Percentiles rank a stretch among this genome's conserved stretches.
phyloP scores from a whole-genome alignment of 37 sponge, comb jelly and placozoan species.

The Chondrosia reniformis region DNA sequence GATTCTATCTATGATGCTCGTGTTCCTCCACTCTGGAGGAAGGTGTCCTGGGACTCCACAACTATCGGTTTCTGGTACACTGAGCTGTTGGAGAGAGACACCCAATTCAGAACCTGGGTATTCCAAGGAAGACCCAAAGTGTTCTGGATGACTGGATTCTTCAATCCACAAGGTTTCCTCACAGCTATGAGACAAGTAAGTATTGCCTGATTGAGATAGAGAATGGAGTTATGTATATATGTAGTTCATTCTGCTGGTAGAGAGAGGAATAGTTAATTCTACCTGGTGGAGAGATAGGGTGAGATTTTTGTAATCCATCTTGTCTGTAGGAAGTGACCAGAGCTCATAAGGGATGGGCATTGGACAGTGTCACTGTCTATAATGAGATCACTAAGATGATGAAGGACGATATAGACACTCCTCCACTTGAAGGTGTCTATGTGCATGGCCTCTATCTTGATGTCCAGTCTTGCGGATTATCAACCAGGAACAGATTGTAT shows the following conservation, averaged over 20 bases:
- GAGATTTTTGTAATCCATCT: neutral
- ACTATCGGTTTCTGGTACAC: slow-evolving; percentile 99
- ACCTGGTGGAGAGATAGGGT: too few species aligned
- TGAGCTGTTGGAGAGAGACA: slow-evolving; percentile 93
- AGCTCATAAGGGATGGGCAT: slow-evolving; percentile 99
- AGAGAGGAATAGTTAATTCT: neutral
- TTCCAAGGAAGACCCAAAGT: slow-evolving; percentile 87
- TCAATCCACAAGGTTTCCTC: slow-evolving; percentile 99
- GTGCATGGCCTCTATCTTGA: slow-evolving; percentile 93
- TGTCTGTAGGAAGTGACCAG: slow-evolving; percentile 66
- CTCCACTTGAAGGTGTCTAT: slow-evolving; percentile 95
- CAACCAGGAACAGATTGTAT: neutral
- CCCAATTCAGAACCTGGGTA: slow-evolving; percentile 93
- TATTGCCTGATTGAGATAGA: neutral
- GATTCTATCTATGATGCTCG: slow-evolving; percentile 98
- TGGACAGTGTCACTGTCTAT: slow-evolving; percentile 90
- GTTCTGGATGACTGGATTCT: slow-evolving; percentile 99
- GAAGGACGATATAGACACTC: slow-evolving; percentile 82
- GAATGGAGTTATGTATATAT: too few species aligned
- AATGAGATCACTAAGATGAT: slow-evolving; percentile 88
- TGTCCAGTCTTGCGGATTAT: too few species aligned
- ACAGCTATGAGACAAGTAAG: slow-evolving; percentile 99
- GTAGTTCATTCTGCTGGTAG: neutral
- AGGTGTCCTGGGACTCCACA: slow-evolving; percentile 97
- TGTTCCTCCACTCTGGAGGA: slow-evolving; percentile 88